Evolutionary conservation across 2,797 vertebrate species (phyloP).

Genomic region (Aldrovandia affinis): DNA sequence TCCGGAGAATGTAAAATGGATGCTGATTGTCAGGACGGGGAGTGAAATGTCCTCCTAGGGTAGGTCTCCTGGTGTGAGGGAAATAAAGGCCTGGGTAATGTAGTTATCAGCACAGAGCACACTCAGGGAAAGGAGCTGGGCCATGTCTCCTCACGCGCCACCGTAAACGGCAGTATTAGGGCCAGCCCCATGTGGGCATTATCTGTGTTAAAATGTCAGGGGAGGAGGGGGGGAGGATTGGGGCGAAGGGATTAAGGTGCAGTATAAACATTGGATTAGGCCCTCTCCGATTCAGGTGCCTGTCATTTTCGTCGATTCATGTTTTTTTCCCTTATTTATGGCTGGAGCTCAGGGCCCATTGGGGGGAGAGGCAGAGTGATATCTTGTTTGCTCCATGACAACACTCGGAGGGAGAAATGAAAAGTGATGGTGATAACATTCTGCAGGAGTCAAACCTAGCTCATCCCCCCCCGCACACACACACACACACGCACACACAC

Average conservation of each 20-base stretch:
- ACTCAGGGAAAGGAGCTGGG: not conserved
- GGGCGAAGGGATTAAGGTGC: conserved; percentile 61
- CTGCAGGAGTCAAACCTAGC: conserved; percentile 48
- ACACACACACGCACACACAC: conserved; percentile 31
- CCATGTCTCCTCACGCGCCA: conserved; percentile 14
- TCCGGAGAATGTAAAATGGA: conserved; percentile 41
- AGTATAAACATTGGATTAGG: conserved; percentile 65
- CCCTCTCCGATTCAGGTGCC: conserved; percentile 47
- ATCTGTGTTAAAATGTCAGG: conserved; percentile 44
- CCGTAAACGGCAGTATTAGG: conserved; percentile 60
- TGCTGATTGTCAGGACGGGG: conserved; percentile 37
- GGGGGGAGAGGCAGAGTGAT: conserved; percentile 62
- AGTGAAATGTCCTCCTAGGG: conserved; percentile 36
- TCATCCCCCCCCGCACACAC: conserved; percentile 48
- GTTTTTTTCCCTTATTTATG: conserved; percentile 55
- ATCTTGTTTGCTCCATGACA: conserved; percentile 78
- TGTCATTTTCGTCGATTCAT: conserved; percentile 58
- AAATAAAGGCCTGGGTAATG: conserved; percentile 56
- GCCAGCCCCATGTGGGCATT: conserved; percentile 56
- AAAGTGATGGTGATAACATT: conserved; percentile 73
- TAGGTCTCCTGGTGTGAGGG: conserved; percentile 45
- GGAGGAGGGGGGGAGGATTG: conserved; percentile 50
- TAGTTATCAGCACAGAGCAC: conserved; percentile 43
- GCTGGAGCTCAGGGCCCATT: conserved; percentile 51
- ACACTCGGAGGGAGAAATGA: conserved; percentile 74